Evolutionary conservation across 2,888 invertebrate species (phyloP), one percentile per base, ranked within the genome.

Genomic region (Drosophila rubida): DNA sequence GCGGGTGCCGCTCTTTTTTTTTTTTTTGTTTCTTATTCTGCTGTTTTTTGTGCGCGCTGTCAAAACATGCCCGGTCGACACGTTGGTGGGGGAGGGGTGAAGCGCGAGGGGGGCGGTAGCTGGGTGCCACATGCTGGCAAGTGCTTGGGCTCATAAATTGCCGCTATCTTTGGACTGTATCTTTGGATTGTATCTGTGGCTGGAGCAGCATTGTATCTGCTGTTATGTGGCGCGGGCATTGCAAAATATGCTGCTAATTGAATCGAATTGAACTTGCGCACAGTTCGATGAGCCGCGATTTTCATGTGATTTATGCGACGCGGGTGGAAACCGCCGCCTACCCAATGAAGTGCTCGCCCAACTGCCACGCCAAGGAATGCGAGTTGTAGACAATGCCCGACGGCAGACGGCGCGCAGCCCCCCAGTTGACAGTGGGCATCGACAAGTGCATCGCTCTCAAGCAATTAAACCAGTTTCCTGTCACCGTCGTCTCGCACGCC

Each of bases 401-500:
- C 48, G 23, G 14, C 48, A 41, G 23, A 19, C 49, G 22, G 53
- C 37, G 11, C 1, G 30, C 9, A 11, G 35, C 13, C n/a, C 59
- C 13, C 22, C 46, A 39, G 42, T 19, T 50, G 25, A 25, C 25
- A 25, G 19, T 59, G 63, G 61, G 39, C 53, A 58, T 59, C 50
- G 57, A 63, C 78, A 80, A 80, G 80, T 80, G 78, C 66, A 59
- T 14, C 67, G 65, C 75, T 80, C 69, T 63, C 79, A 79, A 70
- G 79, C 85, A 82, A 82, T 82, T 84, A 82, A 80, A 83, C 80
- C 73, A 83, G 80, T 83, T 81, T 81, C 78, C 80, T 83, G 80
- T 82, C 60, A 60, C 61, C 58, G 62, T 55, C 39, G 42, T 23
- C 51, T 16, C 16, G n/a, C 45, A n/a, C n/a, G n/a, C 22, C 51